A percentile compares a stretch with the other conserved stretches of the same genome.
Evolutionary conservation across 2,888 invertebrate genomes (phyloP).

Genomic region (Epistrophe eligans): DNA sequence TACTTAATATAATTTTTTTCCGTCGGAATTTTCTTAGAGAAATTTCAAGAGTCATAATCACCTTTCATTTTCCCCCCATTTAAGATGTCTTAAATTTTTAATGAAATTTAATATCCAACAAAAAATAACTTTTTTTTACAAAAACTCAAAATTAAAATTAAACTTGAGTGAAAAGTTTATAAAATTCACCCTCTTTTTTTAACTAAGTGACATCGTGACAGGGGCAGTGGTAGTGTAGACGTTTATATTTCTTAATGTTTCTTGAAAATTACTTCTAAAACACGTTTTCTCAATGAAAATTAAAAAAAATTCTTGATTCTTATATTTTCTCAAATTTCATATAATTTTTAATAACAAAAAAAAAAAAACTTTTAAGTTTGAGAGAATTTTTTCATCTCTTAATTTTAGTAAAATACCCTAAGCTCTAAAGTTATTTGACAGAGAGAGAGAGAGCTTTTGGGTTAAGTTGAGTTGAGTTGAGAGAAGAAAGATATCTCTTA

Average conservation of each 20-base stretch:
- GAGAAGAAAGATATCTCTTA: not conserved
- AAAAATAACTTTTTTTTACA: not conserved
- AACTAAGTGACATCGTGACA: not conserved
- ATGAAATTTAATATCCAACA: constrained; percentile 13
- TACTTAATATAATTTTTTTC: not conserved
- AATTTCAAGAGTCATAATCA: constrained; percentile 14
- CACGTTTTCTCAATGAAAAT: no score
- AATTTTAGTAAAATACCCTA: not conserved
- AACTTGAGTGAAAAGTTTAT: not conserved
- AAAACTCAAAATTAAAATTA: not conserved
- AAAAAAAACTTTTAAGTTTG: not conserved
- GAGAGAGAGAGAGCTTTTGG: not conserved
- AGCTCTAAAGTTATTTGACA: not conserved
- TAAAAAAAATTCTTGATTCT: not conserved
- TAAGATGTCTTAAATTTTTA: constrained; percentile 12
- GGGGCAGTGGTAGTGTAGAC: not conserved
- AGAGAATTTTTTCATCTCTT: not conserved
- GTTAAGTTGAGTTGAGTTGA: not conserved
- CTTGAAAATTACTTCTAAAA: not conserved
- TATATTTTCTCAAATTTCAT: not conserved
- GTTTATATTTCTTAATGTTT: not conserved
- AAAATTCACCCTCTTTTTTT: not conserved
- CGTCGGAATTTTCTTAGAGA: not conserved
- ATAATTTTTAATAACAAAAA: not conserved
- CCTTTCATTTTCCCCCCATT: not conserved